phyloP scores from a whole-genome alignment of 2,113 vertebrate species.

The Myiopsitta monachus region DNA sequence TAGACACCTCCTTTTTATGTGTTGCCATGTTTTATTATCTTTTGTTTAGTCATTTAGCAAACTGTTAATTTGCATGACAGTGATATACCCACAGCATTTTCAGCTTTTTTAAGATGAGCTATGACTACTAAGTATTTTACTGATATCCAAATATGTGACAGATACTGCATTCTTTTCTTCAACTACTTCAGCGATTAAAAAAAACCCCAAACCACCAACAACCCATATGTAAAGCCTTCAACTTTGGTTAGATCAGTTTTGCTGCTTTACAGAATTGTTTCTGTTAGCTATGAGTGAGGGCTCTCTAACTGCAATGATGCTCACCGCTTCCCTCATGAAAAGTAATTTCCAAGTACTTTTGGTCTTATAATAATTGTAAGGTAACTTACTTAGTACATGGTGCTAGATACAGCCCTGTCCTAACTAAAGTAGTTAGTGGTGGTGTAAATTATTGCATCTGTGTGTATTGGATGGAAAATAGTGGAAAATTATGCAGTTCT shows the following conservation, averaged over 20 bases:
- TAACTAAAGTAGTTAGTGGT: not conserved
- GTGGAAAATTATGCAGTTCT: not conserved
- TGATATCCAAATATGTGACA: not conserved
- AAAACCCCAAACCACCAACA: not conserved
- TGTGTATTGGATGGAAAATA: not conserved
- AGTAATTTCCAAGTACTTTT: not conserved
- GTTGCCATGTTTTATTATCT: not conserved
- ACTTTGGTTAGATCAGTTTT: not conserved
- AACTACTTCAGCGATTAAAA: not conserved
- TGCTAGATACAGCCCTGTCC: not conserved
- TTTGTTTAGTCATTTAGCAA: not conserved
- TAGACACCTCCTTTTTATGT: not conserved
- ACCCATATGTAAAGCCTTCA: not conserved
- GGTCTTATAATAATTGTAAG: not conserved
- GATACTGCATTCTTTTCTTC: not conserved
- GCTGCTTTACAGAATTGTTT: not conserved
- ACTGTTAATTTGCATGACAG: not conserved
- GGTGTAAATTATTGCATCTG: not conserved
- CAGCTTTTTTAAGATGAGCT: not conserved
- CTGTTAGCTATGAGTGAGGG: not conserved
- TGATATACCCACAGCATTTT: not conserved
- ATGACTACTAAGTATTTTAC: not conserved
- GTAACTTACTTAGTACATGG: not conserved
- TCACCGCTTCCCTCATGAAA: not conserved
- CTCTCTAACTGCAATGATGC: not conserved